Base-by-base conservation (phyloP, 2,113 vertebrate species). In the Verasper variegatus region DNA sequence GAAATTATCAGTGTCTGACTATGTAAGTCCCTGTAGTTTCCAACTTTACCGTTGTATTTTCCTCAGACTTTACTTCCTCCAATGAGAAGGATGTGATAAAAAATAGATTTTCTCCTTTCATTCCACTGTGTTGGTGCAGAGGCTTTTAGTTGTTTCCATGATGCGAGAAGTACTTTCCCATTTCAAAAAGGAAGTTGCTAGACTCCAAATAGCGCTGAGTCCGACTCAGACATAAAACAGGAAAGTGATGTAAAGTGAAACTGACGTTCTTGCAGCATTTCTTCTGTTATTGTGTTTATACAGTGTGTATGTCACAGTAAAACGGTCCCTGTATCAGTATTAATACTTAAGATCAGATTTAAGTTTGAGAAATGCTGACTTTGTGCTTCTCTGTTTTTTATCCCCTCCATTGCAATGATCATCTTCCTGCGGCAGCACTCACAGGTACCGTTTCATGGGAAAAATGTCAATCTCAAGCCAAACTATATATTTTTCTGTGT, bases 231-330 rank as follows among this genome's bases (percentile, higher is more conserved):
- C 71, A 64, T 74, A 84, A 27, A 70, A 86, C 82, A 91, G 75
- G 85, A 90, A 88, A 83, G 74, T 88, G 85, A 91, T 86, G 74
- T 68, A 69, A 89, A 92, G 14, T 92, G 92, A 94, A 93, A 94
- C 90, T 67, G 74, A 37, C 2, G 23, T 20, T 75, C 31, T 79
- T 73, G 51, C 35, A 57, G 49, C 6, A 2, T 72, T 76, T 83
- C 26, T 74, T 61, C 58, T 52, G 20, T 80, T 80, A 83, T 31
- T 6, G 6, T 5, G 47, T 8, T 17, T 18, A 5, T 51, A 7
- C 4, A 51, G 15, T 51, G 47, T 51, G 18, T 51, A 17, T 51
- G 3, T 42, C 40, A 13, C 40, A 42, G 10, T 42, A 12, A 11
- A 42, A 42, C 12, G 3, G 40, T 42, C 40, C 40, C 40, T 12